Base-by-base conservation (phyloP, 1,140 invertebrate species). In the Lordiphosa clarofinis region DNA sequence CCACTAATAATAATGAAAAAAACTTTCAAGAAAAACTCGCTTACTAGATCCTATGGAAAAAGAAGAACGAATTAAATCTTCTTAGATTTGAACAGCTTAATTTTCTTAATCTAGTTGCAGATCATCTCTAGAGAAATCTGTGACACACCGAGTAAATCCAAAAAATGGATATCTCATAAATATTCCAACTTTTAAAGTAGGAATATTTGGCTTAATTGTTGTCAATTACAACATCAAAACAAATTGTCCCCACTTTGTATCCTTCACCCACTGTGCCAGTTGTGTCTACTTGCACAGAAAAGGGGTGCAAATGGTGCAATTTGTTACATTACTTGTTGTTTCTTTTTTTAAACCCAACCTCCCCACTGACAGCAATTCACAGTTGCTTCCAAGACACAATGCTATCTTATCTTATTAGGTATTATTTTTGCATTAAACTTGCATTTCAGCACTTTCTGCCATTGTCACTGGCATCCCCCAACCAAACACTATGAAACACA, bases 371-470 rank as follows among this genome's bases (percentile, higher is more conserved):
- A 31, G 39, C 15, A 35, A 15, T 33, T 43, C 43, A 9, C 42
- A 42, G 28, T 15, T 9, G 21, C 39, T 71, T 40, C 13, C 50
- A 66, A 75, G 69, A 78, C 79, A 84, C 82, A 87, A 72, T 87
- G 59, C 62, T 87, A 87, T 87, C 84, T 87, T 87, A 87, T 87
- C 84, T 87, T 67, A 75, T 84, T 84, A 66, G 70, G 64, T 60
- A 87, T 87, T 87, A 87, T 87, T 87, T 84, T 58, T 61, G 47
- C 60, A 70, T 87, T 87, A 84, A 87, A 79, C 76, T 73, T 72
- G 60, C 73, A 82, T 81, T 72, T 87, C 76, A 75, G 60, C 82
- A 69, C 49, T 63, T 73, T 71, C 37, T 28, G 43, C 24, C 46
- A 40, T 38, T 50, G 38, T 13, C 21, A 42, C 37, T 58, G 33